Conservation (phyloP, 2,113 vertebrate genomes). For the Periophthalmus modestus region DNA sequence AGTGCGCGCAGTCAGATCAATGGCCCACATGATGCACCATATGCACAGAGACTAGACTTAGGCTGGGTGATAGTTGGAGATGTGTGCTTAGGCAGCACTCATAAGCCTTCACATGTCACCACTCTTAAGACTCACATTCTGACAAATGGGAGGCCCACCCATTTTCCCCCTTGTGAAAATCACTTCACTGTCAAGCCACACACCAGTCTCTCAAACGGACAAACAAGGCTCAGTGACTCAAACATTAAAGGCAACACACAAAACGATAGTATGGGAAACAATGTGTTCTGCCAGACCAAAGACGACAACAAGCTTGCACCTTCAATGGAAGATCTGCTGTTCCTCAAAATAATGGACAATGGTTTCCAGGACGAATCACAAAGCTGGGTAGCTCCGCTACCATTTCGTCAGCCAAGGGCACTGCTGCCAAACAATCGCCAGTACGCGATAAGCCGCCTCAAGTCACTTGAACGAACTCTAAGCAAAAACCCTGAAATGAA, state of each 20-base stretch:
- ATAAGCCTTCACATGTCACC: not conserved
- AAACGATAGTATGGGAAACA: not conserved
- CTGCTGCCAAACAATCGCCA: not conserved
- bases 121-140: not conserved
- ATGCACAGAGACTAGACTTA: too few species aligned
- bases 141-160: not conserved
- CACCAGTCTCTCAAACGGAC: not conserved
- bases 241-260: not conserved
- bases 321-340: not conserved
- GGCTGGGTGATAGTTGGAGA: too few species aligned
- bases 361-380: not conserved
- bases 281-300: conserved; percentile 1
- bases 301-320: conserved; percentile 3
- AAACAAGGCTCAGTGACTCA: not conserved
- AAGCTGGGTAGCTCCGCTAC: conserved; percentile 1
- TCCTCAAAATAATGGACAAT: conserved; percentile 9
- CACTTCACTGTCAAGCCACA: not conserved
- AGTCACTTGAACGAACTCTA: not conserved
- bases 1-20: too few species aligned
- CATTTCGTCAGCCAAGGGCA: not conserved
- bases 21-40: too few species aligned
- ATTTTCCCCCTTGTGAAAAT: not conserved
- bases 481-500: not conserved
- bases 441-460: not conserved
- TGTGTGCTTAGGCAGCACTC: too few species aligned